Percentiles rank a stretch among this genome's conserved stretches.
phyloP scores from a whole-genome alignment of 2,113 vertebrate species.

The Synodontis membranacea region DNA sequence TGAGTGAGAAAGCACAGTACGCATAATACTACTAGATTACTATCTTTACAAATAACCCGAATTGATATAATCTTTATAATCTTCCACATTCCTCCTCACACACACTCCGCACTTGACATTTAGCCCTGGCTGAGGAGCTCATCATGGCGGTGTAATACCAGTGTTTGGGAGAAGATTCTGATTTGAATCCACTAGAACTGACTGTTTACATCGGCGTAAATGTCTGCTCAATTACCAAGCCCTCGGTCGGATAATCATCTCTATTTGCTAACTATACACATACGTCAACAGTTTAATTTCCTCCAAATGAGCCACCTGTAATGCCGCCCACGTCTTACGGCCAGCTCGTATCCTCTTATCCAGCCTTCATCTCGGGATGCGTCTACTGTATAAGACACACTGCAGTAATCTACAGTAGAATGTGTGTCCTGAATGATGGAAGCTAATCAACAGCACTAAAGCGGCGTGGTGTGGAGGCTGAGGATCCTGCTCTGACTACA shows the following conservation, averaged over 20 bases:
- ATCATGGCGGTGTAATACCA: constrained; percentile 33
- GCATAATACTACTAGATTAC: background rate
- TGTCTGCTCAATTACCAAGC: constrained; percentile 19
- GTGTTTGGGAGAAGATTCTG: constrained; percentile 35
- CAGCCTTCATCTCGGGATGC: background rate
- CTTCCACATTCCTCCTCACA: background rate
- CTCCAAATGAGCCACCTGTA: constrained; percentile 30
- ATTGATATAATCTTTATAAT: constrained; percentile 21
- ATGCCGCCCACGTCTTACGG: background rate
- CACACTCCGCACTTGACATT: constrained; percentile 32
- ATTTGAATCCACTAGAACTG: constrained; percentile 39
- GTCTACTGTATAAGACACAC: background rate
- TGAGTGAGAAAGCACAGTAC: background rate
- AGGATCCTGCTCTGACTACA: background rate
- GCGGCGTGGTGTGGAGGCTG: background rate
- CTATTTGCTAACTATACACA: constrained; percentile 25
- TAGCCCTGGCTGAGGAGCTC: constrained; percentile 18
- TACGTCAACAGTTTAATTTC: constrained; percentile 10
- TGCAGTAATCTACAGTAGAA: background rate
- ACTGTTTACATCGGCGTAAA: background rate
- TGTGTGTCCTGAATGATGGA: background rate
- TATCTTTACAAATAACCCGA: background rate
- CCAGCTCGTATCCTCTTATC: background rate
- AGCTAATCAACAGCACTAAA: background rate
- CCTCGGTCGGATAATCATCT: constrained; percentile 35